Percentiles rank a stretch among this genome's conserved stretches.
These are phyloP conservation scores for Drosophila pseudotakahashii DNA, from an alignment of 2,888 invertebrate species.

Conservation along the genomic window DNA sequence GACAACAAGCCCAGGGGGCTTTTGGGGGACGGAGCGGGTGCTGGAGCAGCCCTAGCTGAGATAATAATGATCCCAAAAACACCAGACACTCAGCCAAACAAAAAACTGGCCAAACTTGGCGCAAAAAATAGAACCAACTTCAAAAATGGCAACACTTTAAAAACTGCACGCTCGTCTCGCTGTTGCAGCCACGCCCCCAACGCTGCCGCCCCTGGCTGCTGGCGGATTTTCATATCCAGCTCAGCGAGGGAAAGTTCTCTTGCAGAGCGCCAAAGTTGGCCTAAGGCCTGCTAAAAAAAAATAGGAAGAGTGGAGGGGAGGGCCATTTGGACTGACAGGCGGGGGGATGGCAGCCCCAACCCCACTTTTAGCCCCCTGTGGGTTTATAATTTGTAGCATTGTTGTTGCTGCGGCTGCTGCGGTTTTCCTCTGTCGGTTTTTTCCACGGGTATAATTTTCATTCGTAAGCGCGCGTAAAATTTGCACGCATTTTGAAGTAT, in stretches of 20 bases:
- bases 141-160: constrained; percentile 50
- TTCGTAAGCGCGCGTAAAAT: constrained; percentile 75
- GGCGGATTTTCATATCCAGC: constrained; percentile 27
- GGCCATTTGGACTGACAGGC: constrained; percentile 3
- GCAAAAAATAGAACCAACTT: constrained; percentile 9
- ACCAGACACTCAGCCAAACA: constrained; percentile 39
- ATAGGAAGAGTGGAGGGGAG: constrained; percentile 16
- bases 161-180: constrained; percentile 42
- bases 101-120: constrained; percentile 19
- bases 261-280: constrained; percentile 46
- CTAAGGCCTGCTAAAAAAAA: constrained; percentile 43
- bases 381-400: constrained; percentile 53
- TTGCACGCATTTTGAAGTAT: constrained; percentile 80
- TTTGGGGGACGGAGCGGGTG: neutral
- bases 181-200: constrained; percentile 7
- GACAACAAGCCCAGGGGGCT: constrained; percentile 33
- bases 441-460: constrained; percentile 56
- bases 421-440: constrained; percentile 41
- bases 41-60: constrained; percentile 24
- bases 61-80: constrained; percentile 52
- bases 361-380: constrained; percentile 47
- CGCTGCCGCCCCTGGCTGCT: constrained; percentile 9
- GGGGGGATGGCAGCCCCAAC: constrained; percentile 4
- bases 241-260: constrained; percentile 32
- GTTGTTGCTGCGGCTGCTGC: constrained; percentile 41